Percentiles rank a stretch among this genome's conserved stretches.
phyloP scores from a whole-genome alignment of 2,113 vertebrate genomes.

The Coryphaenoides rupestris region DNA sequence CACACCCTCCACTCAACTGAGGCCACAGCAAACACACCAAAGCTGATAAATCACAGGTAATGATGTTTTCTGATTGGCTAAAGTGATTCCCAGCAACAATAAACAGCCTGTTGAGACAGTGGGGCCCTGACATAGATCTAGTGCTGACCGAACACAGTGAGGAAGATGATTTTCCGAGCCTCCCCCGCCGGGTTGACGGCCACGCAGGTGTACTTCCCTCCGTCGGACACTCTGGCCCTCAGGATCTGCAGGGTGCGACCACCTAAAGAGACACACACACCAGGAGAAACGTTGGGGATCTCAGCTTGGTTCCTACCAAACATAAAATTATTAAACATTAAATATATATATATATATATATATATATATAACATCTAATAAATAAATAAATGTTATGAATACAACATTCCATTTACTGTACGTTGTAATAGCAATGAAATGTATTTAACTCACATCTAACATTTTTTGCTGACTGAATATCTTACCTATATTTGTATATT shows the following conservation, averaged over 20 bases:
- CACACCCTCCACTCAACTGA: background rate
- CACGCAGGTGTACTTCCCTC: constrained; percentile 87
- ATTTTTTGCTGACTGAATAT: too few species aligned
- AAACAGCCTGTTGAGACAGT: background rate
- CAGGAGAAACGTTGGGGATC: background rate
- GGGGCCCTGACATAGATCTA: background rate
- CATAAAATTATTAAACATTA: too few species aligned
- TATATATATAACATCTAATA: too few species aligned
- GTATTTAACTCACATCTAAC: too few species aligned
- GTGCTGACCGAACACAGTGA: constrained; percentile 86
- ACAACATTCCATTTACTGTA: too few species aligned
- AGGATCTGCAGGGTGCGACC: constrained; percentile 88
- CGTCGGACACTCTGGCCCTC: constrained; percentile 84
- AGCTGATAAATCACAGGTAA: too few species aligned
- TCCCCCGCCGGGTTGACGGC: constrained; percentile 90
- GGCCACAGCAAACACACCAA: background rate
- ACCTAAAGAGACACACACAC: constrained; percentile 62
- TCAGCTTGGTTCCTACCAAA: background rate
- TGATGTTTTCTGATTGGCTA: background rate
- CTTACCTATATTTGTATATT: too few species aligned
- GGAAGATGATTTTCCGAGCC: constrained; percentile 81
- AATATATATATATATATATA: too few species aligned
- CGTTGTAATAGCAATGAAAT: too few species aligned
- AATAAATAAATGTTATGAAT: too few species aligned
- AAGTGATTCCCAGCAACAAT: background rate